Percentiles rank a stretch among this genome's conserved stretches.
Conservation (phyloP, 1,140 invertebrate species). For the Pseudomyrmex gracilis region DNA sequence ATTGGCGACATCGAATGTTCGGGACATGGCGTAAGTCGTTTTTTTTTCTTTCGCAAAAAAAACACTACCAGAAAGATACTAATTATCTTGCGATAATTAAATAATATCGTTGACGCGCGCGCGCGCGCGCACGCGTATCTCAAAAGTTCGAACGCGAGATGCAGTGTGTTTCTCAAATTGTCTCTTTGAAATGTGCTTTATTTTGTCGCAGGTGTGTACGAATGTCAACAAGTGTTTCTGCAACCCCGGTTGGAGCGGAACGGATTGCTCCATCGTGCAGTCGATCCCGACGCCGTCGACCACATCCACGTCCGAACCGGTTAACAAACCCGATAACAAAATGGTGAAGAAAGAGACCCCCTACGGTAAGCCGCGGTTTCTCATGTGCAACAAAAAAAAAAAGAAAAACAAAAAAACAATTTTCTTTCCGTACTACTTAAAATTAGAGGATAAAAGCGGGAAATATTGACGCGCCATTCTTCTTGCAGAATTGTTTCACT, state of each 20-base stretch:
- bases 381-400: background rate
- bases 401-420: no score
- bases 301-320: slow-evolving; percentile 82
- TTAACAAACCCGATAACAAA: slow-evolving; percentile 87
- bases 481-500: slow-evolving; percentile 2
- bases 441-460: slow-evolving; percentile 49
- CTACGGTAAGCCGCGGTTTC: slow-evolving; percentile 89
- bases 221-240: slow-evolving; percentile 97
- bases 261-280: slow-evolving; percentile 94
- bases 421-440: background rate
- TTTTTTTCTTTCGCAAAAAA: background rate
- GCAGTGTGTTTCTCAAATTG: background rate
- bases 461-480: slow-evolving; percentile 42
- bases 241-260: slow-evolving; percentile 93
- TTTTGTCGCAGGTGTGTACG: slow-evolving; percentile 92
- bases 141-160: no score
- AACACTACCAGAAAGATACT: no score
- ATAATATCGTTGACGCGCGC: background rate
- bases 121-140: no score
- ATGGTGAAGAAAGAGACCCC: slow-evolving; percentile 94
- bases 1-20: slow-evolving; percentile 96
- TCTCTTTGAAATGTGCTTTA: background rate
- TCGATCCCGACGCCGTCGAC: slow-evolving; percentile 87
- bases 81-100: background rate
- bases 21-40: slow-evolving; percentile 93